Conservation (phyloP, 2,888 invertebrate species). For the Melieria crassipennis region DNA sequence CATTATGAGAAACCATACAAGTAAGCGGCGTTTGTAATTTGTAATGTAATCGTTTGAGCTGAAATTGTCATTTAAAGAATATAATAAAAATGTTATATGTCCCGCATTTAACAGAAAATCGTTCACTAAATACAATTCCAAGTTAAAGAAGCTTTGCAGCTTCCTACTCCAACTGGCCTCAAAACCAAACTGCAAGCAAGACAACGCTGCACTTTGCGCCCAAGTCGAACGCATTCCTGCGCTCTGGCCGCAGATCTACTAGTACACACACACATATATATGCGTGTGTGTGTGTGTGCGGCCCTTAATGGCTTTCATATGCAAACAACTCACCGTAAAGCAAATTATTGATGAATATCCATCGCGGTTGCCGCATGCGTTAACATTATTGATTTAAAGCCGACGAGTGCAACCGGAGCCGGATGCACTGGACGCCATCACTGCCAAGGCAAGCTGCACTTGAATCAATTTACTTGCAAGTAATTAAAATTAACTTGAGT, state of each 20-base stretch:
- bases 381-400: neutral
- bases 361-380: conserved; percentile 2
- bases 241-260: neutral
- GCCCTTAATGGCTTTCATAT: neutral
- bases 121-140: no score
- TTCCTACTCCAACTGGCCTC: no score
- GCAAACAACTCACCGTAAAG: neutral
- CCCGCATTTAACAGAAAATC: no score
- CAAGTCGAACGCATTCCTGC: neutral
- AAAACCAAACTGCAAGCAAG: neutral
- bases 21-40: no score
- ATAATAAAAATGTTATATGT: no score
- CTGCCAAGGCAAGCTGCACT: neutral
- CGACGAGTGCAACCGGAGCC: no score
- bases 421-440: no score
- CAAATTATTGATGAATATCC: conserved; percentile 6
- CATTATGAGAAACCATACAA: no score
- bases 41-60: no score
- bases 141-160: no score
- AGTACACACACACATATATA: neutral
- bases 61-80: no score
- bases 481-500: conserved; percentile 17
- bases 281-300: neutral
- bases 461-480: neutral
- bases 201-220: neutral